Conservation (phyloP, 1,140 invertebrate genomes). For the Macrostomum lignano region DNA sequence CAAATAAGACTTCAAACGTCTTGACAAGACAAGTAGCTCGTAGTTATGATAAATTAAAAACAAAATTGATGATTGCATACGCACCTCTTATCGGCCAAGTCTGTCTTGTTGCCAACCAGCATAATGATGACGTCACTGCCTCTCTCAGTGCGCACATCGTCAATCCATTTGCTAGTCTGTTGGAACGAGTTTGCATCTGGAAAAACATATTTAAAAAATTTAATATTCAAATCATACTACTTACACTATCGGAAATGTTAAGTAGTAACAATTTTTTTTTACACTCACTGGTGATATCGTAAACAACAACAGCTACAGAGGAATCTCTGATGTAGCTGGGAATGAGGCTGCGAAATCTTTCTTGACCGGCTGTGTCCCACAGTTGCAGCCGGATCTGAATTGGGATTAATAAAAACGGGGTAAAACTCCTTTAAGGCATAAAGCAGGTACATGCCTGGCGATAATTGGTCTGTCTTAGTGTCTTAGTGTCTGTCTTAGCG, state of each 20-base stretch:
- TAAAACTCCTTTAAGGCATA: no score
- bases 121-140: conserved; percentile 71
- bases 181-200: conserved; percentile 74
- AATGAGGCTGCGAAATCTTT: conserved; percentile 83
- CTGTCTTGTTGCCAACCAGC: conserved; percentile 90
- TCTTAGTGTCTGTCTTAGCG: no score
- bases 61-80: no score
- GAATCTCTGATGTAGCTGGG: conserved; percentile 97
- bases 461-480: no score
- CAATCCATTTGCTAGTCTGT: conserved; percentile 99
- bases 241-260: background rate
- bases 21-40: no score
- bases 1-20: no score
- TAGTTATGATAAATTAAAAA: no score
- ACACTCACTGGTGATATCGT: conserved; percentile 76
- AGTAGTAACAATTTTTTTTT: background rate
- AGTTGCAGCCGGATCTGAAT: conserved; percentile 45
- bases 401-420: no score
- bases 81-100: no score
- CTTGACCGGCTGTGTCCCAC: conserved; percentile 95
- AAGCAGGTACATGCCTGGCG: no score
- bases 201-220: no score
- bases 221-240: conserved; percentile 1
- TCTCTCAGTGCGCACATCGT: conserved; percentile 91
- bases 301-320: conserved; percentile 94